Conservation (phyloP, 2,888 invertebrate species). For the Maniola hyperantus region DNA sequence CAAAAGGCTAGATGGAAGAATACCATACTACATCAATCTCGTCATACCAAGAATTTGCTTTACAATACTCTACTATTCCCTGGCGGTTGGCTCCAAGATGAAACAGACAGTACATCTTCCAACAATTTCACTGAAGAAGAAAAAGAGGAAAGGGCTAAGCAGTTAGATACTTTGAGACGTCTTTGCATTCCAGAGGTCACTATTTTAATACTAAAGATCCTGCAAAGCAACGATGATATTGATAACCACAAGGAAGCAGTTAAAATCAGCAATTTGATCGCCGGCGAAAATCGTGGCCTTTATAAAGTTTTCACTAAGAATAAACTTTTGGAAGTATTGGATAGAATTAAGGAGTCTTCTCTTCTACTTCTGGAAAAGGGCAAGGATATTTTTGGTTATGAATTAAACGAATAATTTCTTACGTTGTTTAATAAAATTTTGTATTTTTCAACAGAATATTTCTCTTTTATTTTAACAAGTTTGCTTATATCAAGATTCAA, state of each 20-base stretch:
- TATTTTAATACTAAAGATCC: constrained; percentile 89
- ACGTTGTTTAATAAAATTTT: constrained; percentile 55
- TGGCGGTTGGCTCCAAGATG: constrained; percentile 94
- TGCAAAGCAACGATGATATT: constrained; percentile 88
- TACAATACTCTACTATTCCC: constrained; percentile 95
- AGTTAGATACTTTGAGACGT: constrained; percentile 88
- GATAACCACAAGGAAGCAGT: constrained; percentile 87
- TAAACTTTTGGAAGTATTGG: constrained; percentile 88
- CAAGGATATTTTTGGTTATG: constrained; percentile 92
- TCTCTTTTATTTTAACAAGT: constrained; percentile 42
- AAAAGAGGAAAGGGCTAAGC: constrained; percentile 82
- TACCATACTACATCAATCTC: constrained; percentile 87
- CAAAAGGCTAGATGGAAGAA: constrained; percentile 90
- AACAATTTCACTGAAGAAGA: constrained; percentile 72
- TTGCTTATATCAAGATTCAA: background rate
- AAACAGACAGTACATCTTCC: constrained; percentile 78
- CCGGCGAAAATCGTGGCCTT: constrained; percentile 89
- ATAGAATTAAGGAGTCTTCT: constrained; percentile 90
- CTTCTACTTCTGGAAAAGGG: constrained; percentile 88
- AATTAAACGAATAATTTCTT: constrained; percentile 59
- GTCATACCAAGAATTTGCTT: constrained; percentile 89
- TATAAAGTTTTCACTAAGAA: constrained; percentile 92
- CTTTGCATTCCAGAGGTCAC: constrained; percentile 93
- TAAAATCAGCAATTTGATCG: constrained; percentile 90
- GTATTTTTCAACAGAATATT: constrained; percentile 49